phyloP scores from a whole-genome alignment of 2,113 vertebrate species.

The Perca flavescens region DNA sequence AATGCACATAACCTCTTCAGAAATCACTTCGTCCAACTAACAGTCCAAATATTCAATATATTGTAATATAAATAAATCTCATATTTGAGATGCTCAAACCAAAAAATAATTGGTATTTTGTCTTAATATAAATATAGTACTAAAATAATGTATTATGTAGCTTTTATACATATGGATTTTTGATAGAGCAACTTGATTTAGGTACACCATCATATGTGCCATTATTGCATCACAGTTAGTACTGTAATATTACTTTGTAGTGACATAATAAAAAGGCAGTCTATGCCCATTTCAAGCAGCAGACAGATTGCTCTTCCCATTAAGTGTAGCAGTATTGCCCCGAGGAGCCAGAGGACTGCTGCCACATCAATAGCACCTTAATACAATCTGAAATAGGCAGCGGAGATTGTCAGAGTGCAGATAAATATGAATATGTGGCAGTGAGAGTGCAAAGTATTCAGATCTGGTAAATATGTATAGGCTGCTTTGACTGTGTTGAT shows the following conservation, averaged over 20 bases:
- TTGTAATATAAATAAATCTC: too few species aligned
- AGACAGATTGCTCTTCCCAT: slow-evolving; percentile 30
- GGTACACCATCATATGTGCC: background rate
- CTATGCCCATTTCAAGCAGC: slow-evolving; percentile 19
- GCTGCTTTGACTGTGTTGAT: slow-evolving; percentile 47
- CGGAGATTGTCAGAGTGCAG: slow-evolving; percentile 1
- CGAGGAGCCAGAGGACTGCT: slow-evolving; percentile 50
- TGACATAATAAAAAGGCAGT: slow-evolving; percentile 36
- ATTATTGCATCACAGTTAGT: background rate
- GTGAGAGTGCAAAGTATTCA: slow-evolving; percentile 30
- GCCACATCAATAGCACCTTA: slow-evolving; percentile 68
- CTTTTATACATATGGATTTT: background rate
- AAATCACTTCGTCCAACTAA: too few species aligned
- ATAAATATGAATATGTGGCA: slow-evolving; percentile 53
- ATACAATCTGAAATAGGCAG: slow-evolving; percentile 56
- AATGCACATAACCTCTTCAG: too few species aligned
- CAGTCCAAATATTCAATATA: too few species aligned
- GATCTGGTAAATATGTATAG: slow-evolving; percentile 53
- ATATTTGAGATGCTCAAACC: too few species aligned
- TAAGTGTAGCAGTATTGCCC: slow-evolving; percentile 31
- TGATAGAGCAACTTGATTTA: background rate
- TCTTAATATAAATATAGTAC: too few species aligned
- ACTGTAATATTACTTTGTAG: slow-evolving; percentile 15
- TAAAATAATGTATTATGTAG: background rate
- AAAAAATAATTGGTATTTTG: too few species aligned